A percentile compares a stretch with the other conserved stretches of the same genome.
phyloP scores from a whole-genome alignment of 2,888 invertebrate genomes.

The Himalopsyche kuldschensis region DNA sequence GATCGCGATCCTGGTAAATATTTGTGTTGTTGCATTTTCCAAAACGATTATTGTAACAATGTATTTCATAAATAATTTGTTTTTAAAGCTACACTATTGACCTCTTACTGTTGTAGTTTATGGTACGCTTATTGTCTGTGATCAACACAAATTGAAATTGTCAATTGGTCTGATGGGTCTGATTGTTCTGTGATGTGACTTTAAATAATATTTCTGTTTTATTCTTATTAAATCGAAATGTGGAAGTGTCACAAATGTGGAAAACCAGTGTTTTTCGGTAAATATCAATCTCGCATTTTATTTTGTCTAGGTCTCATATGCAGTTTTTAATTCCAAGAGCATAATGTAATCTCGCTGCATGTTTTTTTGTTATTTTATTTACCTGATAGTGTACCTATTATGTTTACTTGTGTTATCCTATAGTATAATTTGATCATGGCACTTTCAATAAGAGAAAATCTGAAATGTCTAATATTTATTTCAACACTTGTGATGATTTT shows the following conservation, averaged over 20 bases:
- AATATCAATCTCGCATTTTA: slow-evolving; percentile 41
- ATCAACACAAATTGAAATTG: slow-evolving; percentile 11
- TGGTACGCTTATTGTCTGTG: not conserved
- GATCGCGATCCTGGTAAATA: no score
- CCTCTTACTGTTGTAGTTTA: no score
- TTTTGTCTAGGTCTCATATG: slow-evolving; percentile 2
- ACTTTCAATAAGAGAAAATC: not conserved
- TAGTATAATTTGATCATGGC: not conserved
- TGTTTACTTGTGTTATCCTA: not conserved
- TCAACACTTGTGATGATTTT: slow-evolving; percentile 4
- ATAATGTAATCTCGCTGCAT: not conserved
- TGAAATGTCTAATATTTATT: not conserved
- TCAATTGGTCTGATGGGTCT: slow-evolving; percentile 13
- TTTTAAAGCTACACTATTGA: no score
- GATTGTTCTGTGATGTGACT: slow-evolving; percentile 25
- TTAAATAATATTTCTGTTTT: slow-evolving; percentile 9
- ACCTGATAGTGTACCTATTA: not conserved
- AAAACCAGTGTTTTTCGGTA: slow-evolving; percentile 80
- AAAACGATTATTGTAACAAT: no score
- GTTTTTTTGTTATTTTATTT: slow-evolving; percentile 1
- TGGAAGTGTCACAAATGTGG: slow-evolving; percentile 84
- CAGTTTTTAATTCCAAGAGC: not conserved
- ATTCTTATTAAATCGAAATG: slow-evolving; percentile 51
- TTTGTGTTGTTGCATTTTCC: no score
- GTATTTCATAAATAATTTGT: no score